Evolutionary conservation across 2,113 vertebrate species (phyloP).

Genomic region (Podarcis raffonei): DNA sequence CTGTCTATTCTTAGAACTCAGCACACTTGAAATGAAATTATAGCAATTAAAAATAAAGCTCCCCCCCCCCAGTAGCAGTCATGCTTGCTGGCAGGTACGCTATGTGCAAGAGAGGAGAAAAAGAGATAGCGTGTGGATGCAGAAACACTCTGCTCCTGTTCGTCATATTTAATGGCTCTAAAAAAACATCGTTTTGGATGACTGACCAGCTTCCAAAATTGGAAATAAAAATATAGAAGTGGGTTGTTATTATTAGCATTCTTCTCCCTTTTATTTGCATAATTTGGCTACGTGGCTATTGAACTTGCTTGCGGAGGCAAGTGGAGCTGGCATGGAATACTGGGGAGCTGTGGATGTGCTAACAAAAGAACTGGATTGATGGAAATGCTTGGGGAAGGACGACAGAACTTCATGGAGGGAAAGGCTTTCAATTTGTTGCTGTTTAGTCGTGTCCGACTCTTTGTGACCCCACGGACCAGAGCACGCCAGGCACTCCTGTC

Average conservation of each 20-base stretch:
- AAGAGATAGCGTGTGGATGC: not conserved
- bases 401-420: too few species aligned
- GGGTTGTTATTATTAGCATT: not conserved
- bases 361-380: not conserved
- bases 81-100: not conserved
- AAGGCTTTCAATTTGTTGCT: too few species aligned
- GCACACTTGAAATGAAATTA: constrained; percentile 3
- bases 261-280: not conserved
- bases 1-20: constrained; percentile 3
- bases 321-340: not conserved
- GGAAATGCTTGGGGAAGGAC: too few species aligned
- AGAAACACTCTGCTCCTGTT: too few species aligned
- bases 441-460: too few species aligned
- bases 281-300: not conserved
- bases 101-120: not conserved
- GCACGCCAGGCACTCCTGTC: too few species aligned
- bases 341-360: too few species aligned
- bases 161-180: too few species aligned
- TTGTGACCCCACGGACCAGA: too few species aligned
- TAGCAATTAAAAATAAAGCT: constrained; percentile 21
- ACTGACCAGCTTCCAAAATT: not conserved
- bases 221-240: not conserved
- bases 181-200: not conserved
- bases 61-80: not conserved
- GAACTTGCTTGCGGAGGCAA: not conserved